phyloP scores from a whole-genome alignment of 2,888 invertebrate species.

The Pyrrhosoma nymphula region DNA sequence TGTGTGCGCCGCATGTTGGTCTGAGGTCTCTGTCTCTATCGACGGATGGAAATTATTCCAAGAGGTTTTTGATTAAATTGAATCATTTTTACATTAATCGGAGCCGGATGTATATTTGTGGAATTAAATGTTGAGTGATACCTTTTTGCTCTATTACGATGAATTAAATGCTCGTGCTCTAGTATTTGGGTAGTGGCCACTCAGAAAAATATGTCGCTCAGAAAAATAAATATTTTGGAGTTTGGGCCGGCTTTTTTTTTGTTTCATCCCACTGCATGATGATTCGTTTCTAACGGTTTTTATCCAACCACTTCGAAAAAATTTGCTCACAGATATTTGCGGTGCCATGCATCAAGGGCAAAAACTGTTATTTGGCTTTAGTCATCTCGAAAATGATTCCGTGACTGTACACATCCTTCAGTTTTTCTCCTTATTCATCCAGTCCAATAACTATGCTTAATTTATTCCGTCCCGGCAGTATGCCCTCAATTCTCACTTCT shows the following conservation, averaged over 20 bases:
- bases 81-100: too few species aligned
- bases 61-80: too few species aligned
- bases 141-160: too few species aligned
- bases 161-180: too few species aligned
- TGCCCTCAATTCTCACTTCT: background rate
- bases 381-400: background rate
- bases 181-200: too few species aligned
- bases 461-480: background rate
- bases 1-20: too few species aligned
- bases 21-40: too few species aligned
- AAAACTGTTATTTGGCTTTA: slow-evolving; percentile 18
- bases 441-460: background rate
- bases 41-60: too few species aligned
- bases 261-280: background rate
- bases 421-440: background rate
- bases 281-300: background rate
- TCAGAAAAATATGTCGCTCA: too few species aligned
- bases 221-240: background rate
- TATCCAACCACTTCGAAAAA: background rate
- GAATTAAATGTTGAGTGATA: too few species aligned
- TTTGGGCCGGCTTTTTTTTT: background rate
- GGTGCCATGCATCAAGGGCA: background rate
- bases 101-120: too few species aligned
- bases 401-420: background rate
- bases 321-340: slow-evolving; percentile 2